phyloP scores from a whole-genome alignment of 2,797 vertebrate species.

The Rhinatrema bivittatum region DNA sequence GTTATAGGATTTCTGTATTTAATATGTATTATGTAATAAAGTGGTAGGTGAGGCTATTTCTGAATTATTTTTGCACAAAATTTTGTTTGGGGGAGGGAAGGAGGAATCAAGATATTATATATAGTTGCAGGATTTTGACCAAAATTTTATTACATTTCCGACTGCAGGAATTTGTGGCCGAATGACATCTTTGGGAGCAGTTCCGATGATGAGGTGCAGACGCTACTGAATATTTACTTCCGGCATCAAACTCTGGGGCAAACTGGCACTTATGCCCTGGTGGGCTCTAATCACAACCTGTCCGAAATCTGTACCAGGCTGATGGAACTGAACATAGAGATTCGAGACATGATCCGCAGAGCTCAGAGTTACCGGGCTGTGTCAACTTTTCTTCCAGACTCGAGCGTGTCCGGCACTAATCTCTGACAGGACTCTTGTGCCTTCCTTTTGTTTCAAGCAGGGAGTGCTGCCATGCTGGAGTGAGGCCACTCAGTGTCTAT shows the following conservation, averaged over 20 bases:
- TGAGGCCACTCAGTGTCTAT: constrained; percentile 54
- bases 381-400: constrained; percentile 89
- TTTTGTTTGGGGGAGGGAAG: too few relatives aligned
- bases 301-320: constrained; percentile 89
- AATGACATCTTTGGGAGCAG: constrained; percentile 88
- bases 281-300: constrained; percentile 91
- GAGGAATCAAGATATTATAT: too few relatives aligned
- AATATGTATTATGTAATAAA: too few relatives aligned
- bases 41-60: too few relatives aligned
- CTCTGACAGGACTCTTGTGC: constrained; percentile 84
- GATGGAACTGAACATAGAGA: constrained; percentile 94
- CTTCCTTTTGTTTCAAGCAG: constrained; percentile 48
- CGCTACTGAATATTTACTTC: constrained; percentile 94
- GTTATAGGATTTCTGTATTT: too few relatives aligned
- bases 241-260: constrained; percentile 95
- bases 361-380: constrained; percentile 91
- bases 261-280: constrained; percentile 91
- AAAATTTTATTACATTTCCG: too few relatives aligned
- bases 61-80: too few relatives aligned
- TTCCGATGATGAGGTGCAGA: constrained; percentile 93
- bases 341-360: constrained; percentile 92
- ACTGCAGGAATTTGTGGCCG: constrained; percentile 82
- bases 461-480: constrained; percentile 58
- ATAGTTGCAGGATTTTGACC: too few relatives aligned
- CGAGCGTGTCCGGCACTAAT: constrained; percentile 85